A percentile compares a stretch with the other conserved stretches of the same genome.
phyloP scores from a whole-genome alignment of 1,140 invertebrate genomes.

The Procambarus virginalis region DNA sequence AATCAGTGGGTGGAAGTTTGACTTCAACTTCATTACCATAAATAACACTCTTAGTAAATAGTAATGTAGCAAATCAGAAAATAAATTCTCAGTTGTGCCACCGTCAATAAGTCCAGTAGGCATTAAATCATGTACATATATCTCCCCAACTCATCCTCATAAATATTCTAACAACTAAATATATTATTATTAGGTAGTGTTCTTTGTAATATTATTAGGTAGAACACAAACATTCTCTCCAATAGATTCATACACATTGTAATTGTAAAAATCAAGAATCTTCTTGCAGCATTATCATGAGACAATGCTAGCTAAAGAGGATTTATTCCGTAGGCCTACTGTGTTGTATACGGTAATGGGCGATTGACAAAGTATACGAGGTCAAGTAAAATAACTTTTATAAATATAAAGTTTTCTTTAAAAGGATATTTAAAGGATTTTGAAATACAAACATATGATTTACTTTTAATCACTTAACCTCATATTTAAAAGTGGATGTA shows the following conservation, averaged over 20 bases:
- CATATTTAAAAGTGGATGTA: neutral
- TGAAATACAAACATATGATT: neutral
- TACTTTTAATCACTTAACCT: neutral
- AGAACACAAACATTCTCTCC: neutral
- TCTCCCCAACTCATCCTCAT: too few relatives aligned
- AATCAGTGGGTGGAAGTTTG: too few relatives aligned
- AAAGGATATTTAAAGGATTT: neutral
- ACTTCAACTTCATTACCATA: too few relatives aligned
- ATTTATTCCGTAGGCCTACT: neutral
- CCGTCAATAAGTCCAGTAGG: too few relatives aligned
- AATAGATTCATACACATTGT: too few relatives aligned
- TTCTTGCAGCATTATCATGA: conserved; percentile 5
- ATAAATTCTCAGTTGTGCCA: too few relatives aligned
- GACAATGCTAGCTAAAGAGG: neutral
- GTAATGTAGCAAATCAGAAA: too few relatives aligned
- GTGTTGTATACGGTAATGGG: neutral
- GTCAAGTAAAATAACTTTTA: neutral
- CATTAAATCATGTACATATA: too few relatives aligned
- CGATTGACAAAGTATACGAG: neutral
- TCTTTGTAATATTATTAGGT: neutral
- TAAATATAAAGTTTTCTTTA: neutral
- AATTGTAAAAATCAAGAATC: neutral
- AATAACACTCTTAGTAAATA: too few relatives aligned
- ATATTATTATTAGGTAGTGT: neutral
- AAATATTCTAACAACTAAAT: too few relatives aligned